phyloP scores from a whole-genome alignment of 2,797 vertebrate genomes.

The Hoplostethus atlanticus region DNA sequence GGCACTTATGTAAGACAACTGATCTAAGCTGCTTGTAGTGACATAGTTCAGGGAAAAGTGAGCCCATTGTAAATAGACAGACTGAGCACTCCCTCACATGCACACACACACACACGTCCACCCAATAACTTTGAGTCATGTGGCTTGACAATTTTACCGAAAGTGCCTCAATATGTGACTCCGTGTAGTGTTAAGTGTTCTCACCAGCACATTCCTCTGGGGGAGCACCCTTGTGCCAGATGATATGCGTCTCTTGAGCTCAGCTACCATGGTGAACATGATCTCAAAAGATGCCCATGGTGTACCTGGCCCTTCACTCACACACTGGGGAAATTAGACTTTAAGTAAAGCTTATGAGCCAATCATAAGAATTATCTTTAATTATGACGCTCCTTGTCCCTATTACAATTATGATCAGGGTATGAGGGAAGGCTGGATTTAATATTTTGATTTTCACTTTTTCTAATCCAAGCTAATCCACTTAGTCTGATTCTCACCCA shows the following conservation, averaged over 20 bases:
- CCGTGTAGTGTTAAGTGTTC: constrained; percentile 31
- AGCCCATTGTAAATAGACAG: constrained; percentile 47
- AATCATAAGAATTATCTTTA: too few relatives aligned
- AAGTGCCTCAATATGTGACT: constrained; percentile 25
- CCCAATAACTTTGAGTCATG: constrained; percentile 27
- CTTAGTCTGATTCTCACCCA: background rate
- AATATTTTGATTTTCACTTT: background rate
- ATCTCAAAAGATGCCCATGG: constrained; percentile 7
- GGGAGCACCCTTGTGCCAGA: constrained; percentile 1
- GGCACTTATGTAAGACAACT: constrained; percentile 45
- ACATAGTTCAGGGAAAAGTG: constrained; percentile 44
- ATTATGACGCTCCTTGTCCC: background rate
- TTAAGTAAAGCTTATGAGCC: background rate
- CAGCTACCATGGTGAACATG: background rate
- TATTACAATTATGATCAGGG: background rate
- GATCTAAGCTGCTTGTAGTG: constrained; percentile 56
- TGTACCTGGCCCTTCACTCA: background rate
- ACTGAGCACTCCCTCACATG: background rate
- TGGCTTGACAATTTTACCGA: constrained; percentile 36
- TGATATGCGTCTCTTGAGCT: constrained; percentile 25
- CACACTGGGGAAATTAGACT: background rate
- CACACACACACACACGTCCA: background rate
- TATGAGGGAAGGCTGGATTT: background rate
- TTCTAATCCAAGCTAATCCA: background rate
- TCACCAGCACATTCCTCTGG: constrained; percentile 35